A percentile compares a stretch with the other conserved stretches of the same genome.
Conservation (phyloP, 2,113 vertebrate species). For the Notiomystis cincta region DNA sequence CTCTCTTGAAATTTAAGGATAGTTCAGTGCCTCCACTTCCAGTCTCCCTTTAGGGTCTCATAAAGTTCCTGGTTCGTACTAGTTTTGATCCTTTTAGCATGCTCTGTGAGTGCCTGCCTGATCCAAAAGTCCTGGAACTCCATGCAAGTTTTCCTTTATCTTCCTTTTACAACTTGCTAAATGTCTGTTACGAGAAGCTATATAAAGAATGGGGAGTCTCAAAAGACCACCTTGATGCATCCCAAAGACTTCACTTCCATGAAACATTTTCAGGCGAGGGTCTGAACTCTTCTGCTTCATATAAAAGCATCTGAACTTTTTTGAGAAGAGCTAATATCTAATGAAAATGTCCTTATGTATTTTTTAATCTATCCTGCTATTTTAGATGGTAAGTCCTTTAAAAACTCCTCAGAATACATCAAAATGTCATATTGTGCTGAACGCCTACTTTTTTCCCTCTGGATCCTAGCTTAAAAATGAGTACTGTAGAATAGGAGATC, state of each 20-base stretch:
- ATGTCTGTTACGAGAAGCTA: neutral
- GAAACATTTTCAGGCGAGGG: neutral
- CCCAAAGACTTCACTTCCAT: neutral
- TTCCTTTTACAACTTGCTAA: neutral
- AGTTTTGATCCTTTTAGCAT: neutral
- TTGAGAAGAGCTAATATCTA: neutral
- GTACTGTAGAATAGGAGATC: neutral
- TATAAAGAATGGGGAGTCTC: neutral
- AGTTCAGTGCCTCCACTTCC: neutral
- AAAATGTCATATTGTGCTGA: neutral
- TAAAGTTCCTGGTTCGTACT: neutral
- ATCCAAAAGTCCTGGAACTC: neutral
- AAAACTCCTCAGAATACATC: slow-evolving; percentile 10
- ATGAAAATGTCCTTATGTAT: neutral
- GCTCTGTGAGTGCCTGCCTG: neutral
- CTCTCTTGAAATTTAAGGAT: neutral
- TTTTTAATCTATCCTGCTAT: slow-evolving; percentile 1
- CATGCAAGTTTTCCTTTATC: neutral
- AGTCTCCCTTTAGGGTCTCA: neutral
- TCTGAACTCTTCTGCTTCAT: neutral
- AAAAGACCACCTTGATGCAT: neutral
- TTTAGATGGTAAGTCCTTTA: neutral
- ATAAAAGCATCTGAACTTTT: neutral
- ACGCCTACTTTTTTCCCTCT: neutral
- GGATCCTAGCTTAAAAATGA: neutral